Percentiles rank a stretch among this genome's conserved stretches.
Conservation (phyloP, 2,888 invertebrate species). For the Trissolcus brochymenae region DNA sequence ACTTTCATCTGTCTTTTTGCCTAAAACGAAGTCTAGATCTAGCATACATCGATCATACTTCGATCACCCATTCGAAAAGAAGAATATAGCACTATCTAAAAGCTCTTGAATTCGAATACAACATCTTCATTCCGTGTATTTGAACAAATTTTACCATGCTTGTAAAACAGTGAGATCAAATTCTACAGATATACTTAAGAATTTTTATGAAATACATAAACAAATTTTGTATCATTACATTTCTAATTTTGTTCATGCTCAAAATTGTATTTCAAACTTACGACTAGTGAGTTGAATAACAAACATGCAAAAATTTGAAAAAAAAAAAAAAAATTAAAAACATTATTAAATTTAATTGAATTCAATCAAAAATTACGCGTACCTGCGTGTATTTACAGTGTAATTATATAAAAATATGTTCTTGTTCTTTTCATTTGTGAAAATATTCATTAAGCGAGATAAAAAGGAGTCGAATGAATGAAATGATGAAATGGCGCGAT, state of each 20-base stretch:
- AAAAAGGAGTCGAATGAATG: slow-evolving; percentile 5
- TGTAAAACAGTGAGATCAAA: slow-evolving; percentile 54
- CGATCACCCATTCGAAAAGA: slow-evolving; percentile 33
- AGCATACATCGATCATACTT: slow-evolving; percentile 33
- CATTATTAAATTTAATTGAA: too few relatives aligned
- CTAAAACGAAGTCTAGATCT: slow-evolving; percentile 8
- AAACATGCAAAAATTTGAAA: not conserved
- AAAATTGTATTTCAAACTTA: too few relatives aligned
- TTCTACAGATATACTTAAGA: slow-evolving; percentile 10
- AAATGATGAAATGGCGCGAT: slow-evolving; percentile 28
- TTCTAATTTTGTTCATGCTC: too few relatives aligned
- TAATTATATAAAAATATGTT: too few relatives aligned
- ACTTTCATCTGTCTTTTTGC: slow-evolving; percentile 26
- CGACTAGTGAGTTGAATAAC: not conserved
- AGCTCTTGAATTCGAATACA: slow-evolving; percentile 13
- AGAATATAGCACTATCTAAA: slow-evolving; percentile 22
- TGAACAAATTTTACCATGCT: slow-evolving; percentile 25
- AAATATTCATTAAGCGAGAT: not conserved
- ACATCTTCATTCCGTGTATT: not conserved
- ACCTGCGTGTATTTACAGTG: too few relatives aligned
- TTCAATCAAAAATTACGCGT: too few relatives aligned
- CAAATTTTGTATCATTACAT: too few relatives aligned
- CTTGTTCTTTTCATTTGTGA: too few relatives aligned
- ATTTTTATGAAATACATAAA: too few relatives aligned
- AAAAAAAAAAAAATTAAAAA: not conserved